phyloP scores from a whole-genome alignment of 2,113 vertebrate species.

The Xenopus borealis region DNA sequence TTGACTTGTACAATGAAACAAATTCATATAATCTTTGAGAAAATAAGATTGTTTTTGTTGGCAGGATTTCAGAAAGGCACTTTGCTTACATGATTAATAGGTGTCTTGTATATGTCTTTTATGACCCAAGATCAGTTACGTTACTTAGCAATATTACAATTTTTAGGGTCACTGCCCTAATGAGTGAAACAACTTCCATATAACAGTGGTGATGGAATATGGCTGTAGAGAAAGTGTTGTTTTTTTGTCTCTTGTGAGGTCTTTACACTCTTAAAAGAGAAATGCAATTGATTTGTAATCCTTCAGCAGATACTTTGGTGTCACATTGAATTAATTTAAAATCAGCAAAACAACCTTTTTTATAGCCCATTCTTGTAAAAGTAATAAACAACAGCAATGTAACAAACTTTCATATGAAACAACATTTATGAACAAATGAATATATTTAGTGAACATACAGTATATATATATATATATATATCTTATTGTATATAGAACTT shows the following conservation, averaged over 20 bases:
- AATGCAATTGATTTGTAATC: neutral
- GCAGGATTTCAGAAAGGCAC: conserved; percentile 36
- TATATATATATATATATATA: no score
- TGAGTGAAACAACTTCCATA: conserved; percentile 30
- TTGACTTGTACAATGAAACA: conserved; percentile 8
- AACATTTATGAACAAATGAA: no score
- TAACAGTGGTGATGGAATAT: conserved; percentile 5
- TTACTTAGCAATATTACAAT: conserved; percentile 33
- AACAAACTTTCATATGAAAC: no score
- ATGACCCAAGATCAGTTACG: conserved; percentile 18
- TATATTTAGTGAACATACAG: no score
- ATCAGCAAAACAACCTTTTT: no score
- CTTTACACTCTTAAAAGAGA: neutral
- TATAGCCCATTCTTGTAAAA: no score
- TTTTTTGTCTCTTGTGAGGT: neutral
- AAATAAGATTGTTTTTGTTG: conserved; percentile 27
- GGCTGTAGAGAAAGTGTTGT: neutral
- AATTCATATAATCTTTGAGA: neutral
- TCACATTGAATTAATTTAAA: no score
- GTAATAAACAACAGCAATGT: no score
- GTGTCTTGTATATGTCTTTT: conserved; percentile 25
- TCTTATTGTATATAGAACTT: no score
- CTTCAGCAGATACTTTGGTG: no score
- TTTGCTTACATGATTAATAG: conserved; percentile 41
- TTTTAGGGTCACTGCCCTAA: conserved; percentile 22